A percentile compares a stretch with the other conserved stretches of the same genome.
phyloP scores from a whole-genome alignment of 2,797 vertebrate species.

The Hemitrygon akajei region DNA sequence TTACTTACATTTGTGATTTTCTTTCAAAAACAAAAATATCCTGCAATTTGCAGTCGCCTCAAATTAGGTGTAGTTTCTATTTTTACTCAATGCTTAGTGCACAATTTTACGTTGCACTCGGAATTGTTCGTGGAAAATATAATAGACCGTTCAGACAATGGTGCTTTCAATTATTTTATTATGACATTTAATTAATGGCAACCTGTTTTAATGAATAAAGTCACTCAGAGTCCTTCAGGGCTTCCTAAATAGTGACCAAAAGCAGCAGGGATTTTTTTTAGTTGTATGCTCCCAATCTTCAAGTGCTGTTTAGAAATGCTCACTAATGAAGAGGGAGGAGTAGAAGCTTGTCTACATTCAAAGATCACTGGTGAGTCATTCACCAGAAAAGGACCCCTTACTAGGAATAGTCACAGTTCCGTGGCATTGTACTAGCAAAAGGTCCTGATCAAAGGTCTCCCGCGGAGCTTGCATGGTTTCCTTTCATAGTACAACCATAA shows the following conservation, averaged over 20 bases:
- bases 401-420: conserved; percentile 75
- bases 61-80: neutral
- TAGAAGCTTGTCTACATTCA: conserved; percentile 74
- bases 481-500: conserved; percentile 74
- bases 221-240: conserved; percentile 71
- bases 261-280: conserved; percentile 67
- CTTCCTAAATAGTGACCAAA: conserved; percentile 70
- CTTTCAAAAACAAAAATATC: neutral
- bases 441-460: conserved; percentile 68
- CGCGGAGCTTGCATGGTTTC: conserved; percentile 69
- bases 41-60: neutral
- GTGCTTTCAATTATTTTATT: conserved; percentile 71
- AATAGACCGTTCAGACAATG: conserved; percentile 71
- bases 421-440: conserved; percentile 72
- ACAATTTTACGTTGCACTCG: neutral
- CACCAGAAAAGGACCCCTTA: conserved; percentile 70
- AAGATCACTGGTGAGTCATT: conserved; percentile 77
- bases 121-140: conserved; percentile 46
- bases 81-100: neutral
- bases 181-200: conserved; percentile 80
- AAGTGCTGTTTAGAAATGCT: conserved; percentile 72
- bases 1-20: neutral
- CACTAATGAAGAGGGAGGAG: conserved; percentile 76
- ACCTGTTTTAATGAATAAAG: conserved; percentile 81
- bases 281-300: conserved; percentile 66